Percentiles rank a stretch among this genome's conserved stretches.
Evolutionary conservation across 2,888 invertebrate genomes (phyloP).

Genomic region (Xestia ashworthii): DNA sequence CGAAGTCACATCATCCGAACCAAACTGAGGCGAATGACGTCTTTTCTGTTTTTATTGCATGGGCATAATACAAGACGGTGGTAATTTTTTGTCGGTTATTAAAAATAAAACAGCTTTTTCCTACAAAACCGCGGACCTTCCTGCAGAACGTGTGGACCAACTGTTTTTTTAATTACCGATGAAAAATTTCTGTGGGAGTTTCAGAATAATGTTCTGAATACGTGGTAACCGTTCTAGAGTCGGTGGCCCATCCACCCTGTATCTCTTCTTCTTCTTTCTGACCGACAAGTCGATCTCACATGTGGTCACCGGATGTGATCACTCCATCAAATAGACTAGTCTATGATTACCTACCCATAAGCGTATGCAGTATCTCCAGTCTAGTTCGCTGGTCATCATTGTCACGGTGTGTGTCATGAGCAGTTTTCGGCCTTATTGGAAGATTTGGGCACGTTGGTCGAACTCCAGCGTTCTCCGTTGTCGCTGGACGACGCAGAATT

Average conservation of each 20-base stretch:
- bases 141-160: too few relatives aligned
- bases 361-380: conserved; percentile 82
- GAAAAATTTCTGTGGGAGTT: too few relatives aligned
- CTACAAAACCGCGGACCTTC: too few relatives aligned
- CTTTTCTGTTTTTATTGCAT: not conserved
- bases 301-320: not conserved
- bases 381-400: conserved; percentile 74
- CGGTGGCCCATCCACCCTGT: too few relatives aligned
- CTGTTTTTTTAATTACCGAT: too few relatives aligned
- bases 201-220: too few relatives aligned
- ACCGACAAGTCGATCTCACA: not conserved
- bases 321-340: not conserved
- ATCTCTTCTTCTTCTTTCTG: not conserved
- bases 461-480: conserved; percentile 80
- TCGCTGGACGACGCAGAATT: conserved; percentile 79
- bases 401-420: conserved; percentile 68
- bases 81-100: too few relatives aligned
- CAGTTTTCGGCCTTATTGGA: conserved; percentile 80
- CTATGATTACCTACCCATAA: conserved; percentile 77
- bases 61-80: too few relatives aligned
- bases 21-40: not conserved
- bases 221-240: too few relatives aligned
- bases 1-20: not conserved
- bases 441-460: conserved; percentile 74
- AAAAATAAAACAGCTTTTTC: too few relatives aligned